These are phyloP conservation scores for Nomada ruficornis DNA, from an alignment of 2,888 invertebrate species.

Conservation along the genomic window DNA sequence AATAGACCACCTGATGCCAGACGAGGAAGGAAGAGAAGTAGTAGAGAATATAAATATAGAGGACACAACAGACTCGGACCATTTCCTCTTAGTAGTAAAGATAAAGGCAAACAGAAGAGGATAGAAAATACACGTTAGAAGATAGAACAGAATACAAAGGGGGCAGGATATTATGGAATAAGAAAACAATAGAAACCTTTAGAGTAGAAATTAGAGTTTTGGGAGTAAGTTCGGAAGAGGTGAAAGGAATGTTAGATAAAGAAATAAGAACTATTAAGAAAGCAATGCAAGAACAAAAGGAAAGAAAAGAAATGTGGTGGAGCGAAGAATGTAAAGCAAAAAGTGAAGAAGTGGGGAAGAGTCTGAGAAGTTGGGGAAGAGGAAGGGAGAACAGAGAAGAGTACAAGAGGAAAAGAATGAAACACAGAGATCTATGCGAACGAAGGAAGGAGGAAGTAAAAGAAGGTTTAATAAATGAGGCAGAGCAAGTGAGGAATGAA, in stretches of 20 bases:
- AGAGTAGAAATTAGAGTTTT: neutral
- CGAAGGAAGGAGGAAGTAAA: neutral
- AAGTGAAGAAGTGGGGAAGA: neutral
- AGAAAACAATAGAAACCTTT: neutral
- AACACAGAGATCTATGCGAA: neutral
- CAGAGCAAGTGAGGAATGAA: too few relatives aligned
- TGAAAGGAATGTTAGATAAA: neutral
- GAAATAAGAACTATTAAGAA: too few relatives aligned
- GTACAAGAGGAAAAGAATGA: neutral
- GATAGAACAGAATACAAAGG: neutral
- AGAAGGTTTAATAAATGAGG: neutral
- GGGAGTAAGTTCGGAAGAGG: neutral
- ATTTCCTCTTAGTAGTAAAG: conserved; percentile 23
- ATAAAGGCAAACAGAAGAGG: neutral
- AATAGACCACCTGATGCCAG: neutral
- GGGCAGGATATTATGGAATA: neutral
- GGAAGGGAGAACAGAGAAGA: neutral
- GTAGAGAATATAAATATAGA: conserved; percentile 37
- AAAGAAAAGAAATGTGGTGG: neutral
- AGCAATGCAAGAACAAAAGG: too few relatives aligned
- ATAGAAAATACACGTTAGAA: neutral
- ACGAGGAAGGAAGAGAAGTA: neutral
- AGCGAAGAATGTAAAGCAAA: neutral
- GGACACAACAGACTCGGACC: conserved; percentile 43
- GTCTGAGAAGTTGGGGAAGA: neutral